These are phyloP conservation scores for Phaedon cochleariae DNA, from an alignment of 2,888 invertebrate species.

Conservation along the genomic window DNA sequence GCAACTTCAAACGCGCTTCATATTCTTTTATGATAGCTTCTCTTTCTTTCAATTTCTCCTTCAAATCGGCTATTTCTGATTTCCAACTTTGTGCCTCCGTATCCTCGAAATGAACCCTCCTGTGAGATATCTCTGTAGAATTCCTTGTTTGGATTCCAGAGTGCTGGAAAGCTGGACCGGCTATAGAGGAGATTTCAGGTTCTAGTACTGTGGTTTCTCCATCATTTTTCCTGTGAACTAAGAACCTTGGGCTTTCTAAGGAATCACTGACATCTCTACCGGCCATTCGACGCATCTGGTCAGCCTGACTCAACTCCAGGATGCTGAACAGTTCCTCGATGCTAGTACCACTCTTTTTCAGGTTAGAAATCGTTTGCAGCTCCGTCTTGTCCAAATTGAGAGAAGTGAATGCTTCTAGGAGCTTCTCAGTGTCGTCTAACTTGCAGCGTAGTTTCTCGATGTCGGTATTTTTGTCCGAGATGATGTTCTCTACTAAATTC, in stretches of 20 bases:
- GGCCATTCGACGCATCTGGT: constrained; percentile 59
- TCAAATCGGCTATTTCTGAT: constrained; percentile 60
- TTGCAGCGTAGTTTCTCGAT: constrained; percentile 70
- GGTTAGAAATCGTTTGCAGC: constrained; percentile 60
- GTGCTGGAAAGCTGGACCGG: constrained; percentile 29
- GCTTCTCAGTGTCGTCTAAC: constrained; percentile 65
- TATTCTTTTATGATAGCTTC: constrained; percentile 67
- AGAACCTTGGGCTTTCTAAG: constrained; percentile 24
- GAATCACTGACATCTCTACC: constrained; percentile 38
- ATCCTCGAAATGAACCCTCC: constrained; percentile 65
- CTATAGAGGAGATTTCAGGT: constrained; percentile 57
- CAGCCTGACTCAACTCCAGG: constrained; percentile 76
- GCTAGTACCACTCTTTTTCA: constrained; percentile 73
- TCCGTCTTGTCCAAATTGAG: constrained; percentile 69
- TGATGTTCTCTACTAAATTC: constrained; percentile 67
- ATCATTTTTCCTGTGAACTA: constrained; percentile 22
- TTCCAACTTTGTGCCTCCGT: constrained; percentile 55
- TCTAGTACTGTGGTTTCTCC: constrained; percentile 30
- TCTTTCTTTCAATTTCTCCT: constrained; percentile 69
- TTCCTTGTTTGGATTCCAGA: constrained; percentile 40
- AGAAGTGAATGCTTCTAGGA: constrained; percentile 66
- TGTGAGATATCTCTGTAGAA: constrained; percentile 56
- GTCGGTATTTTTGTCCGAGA: constrained; percentile 76
- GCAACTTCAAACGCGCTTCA: constrained; percentile 66
- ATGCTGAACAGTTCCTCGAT: constrained; percentile 78